phyloP scores from a whole-genome alignment of 2,797 vertebrate genomes.

The Eulemur coronatus region DNA sequence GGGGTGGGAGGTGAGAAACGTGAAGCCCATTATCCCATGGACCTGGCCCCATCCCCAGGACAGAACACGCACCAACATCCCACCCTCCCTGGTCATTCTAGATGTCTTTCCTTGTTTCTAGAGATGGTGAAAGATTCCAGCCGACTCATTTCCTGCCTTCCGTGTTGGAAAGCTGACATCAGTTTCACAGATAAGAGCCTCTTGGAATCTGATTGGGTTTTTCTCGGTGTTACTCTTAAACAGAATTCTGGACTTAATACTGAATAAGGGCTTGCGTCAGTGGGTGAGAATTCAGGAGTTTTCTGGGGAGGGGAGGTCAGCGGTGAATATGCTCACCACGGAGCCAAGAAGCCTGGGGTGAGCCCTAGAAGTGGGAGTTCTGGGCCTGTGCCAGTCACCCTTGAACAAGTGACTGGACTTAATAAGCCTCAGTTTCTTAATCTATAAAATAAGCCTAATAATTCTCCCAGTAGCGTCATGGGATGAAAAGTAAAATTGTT shows the following conservation, averaged over 20 bases:
- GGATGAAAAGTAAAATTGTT: background rate
- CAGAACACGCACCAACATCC: background rate
- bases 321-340: rapidly evolving
- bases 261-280: rapidly evolving
- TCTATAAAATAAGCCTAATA: background rate
- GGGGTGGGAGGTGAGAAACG: background rate
- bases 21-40: rapidly evolving
- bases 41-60: background rate
- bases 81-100: background rate
- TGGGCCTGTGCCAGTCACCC: background rate
- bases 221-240: background rate
- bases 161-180: background rate
- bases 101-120: background rate
- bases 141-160: background rate
- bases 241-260: background rate
- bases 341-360: rapidly evolving
- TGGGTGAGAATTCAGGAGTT: background rate
- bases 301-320: background rate
- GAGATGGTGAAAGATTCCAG: background rate
- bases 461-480: background rate
- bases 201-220: background rate
- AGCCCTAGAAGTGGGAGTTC: background rate
- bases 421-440: background rate
- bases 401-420: background rate
- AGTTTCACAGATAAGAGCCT: background rate